Percentiles rank a stretch among this genome's conserved stretches.
phyloP scores from a whole-genome alignment of 2,797 vertebrate genomes.

The Chaetodon trifasciatus region DNA sequence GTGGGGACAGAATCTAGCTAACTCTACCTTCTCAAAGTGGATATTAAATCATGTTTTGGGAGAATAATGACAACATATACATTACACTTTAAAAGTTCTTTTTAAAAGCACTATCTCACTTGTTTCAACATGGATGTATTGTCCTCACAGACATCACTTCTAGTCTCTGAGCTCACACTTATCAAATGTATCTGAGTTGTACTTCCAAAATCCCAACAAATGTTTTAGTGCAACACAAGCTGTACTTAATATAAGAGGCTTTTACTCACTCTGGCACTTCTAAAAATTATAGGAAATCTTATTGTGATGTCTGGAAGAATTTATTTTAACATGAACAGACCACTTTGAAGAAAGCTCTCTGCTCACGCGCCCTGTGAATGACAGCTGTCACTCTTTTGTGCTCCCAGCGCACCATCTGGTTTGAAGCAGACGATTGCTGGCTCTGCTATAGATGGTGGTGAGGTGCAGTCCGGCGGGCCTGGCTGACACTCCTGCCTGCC shows the following conservation, averaged over 20 bases:
- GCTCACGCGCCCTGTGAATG: slow-evolving; percentile 55
- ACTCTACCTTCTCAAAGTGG: not conserved
- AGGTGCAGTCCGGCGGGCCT: slow-evolving; percentile 21
- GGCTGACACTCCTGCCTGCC: slow-evolving; percentile 13
- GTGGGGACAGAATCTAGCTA: not conserved
- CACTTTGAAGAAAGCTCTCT: not conserved
- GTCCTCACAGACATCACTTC: not conserved
- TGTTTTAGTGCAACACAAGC: not conserved
- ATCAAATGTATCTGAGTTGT: not conserved
- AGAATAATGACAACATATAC: not conserved
- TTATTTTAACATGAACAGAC: no score
- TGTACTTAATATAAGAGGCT: not conserved
- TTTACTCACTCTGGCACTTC: not conserved
- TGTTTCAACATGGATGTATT: not conserved
- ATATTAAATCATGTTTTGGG: not conserved
- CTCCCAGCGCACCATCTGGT: slow-evolving; percentile 69
- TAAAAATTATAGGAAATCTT: not conserved
- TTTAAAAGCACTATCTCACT: not conserved
- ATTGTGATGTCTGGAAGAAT: no score
- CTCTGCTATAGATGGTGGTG: slow-evolving; percentile 35
- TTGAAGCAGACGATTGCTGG: slow-evolving; percentile 42
- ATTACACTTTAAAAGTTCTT: not conserved
- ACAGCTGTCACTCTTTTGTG: slow-evolving; percentile 73
- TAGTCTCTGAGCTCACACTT: not conserved
- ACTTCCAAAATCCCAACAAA: not conserved